Conservation (phyloP, 2,888 invertebrate genomes). For the Drosophila seclusa region DNA sequence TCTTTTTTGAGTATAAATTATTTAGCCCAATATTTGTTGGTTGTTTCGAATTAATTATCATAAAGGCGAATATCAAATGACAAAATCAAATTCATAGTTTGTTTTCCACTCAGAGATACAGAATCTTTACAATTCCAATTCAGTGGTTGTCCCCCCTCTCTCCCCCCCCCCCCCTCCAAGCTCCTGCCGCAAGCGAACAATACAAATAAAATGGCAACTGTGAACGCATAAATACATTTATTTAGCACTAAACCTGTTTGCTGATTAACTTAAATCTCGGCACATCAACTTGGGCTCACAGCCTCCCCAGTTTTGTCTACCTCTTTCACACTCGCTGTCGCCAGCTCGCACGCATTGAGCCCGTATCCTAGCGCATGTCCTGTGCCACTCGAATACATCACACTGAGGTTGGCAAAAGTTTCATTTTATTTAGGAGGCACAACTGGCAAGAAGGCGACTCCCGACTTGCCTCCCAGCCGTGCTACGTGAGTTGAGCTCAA, state of each 20-base stretch:
- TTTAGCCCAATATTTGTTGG: not conserved
- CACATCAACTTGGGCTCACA: conserved; percentile 18
- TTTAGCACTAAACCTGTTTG: conserved; percentile 77
- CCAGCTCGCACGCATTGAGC: conserved; percentile 16
- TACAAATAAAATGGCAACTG: conserved; percentile 51
- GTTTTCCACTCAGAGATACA: not conserved
- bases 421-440: conserved; percentile 73
- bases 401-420: conserved; percentile 78
- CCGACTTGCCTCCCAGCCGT: conserved; percentile 11
- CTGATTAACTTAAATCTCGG: conserved; percentile 78
- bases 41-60: not conserved
- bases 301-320: not conserved
- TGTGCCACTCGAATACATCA: conserved; percentile 73
- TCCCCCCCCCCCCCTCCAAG: not conserved
- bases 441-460: conserved; percentile 40
- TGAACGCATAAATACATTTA: conserved; percentile 71
- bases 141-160: not conserved
- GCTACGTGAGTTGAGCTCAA: conserved; percentile 74
- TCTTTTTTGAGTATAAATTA: not conserved
- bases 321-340: conserved; percentile 9
- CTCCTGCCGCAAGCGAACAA: conserved; percentile 19
- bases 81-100: not conserved
- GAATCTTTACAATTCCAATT: conserved; percentile 14
- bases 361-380: conserved; percentile 47
- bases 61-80: not conserved